These are phyloP conservation scores for Aspidiotus rigidus DNA, from an alignment of 2,888 invertebrate species.

Conservation along the genomic window DNA sequence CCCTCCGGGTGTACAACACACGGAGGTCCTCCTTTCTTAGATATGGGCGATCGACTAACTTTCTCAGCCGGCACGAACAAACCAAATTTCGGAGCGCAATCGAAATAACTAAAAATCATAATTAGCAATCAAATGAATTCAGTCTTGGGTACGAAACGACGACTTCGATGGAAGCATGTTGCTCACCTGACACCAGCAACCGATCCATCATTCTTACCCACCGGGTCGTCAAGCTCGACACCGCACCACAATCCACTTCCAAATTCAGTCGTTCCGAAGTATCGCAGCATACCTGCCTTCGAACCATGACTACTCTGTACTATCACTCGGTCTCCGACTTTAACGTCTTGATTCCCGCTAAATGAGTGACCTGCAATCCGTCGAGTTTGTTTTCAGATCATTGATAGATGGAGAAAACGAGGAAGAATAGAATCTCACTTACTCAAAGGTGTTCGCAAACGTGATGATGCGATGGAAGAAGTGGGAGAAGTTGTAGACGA, in stretches of 20 bases:
- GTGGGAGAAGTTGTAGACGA: neutral
- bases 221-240: conserved; percentile 83
- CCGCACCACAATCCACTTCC: conserved; percentile 93
- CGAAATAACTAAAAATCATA: conserved; percentile 73
- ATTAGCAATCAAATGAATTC: no score
- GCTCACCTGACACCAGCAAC: conserved; percentile 80
- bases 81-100: conserved; percentile 81
- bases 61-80: conserved; percentile 88
- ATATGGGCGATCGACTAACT: conserved; percentile 73
- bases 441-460: conserved; percentile 15
- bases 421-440: neutral
- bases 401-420: neutral
- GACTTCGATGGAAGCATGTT: no score
- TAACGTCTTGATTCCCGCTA: conserved; percentile 49
- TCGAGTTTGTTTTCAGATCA: no score
- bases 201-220: conserved; percentile 93
- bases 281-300: conserved; percentile 77
- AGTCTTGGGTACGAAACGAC: no score
- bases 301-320: conserved; percentile 70
- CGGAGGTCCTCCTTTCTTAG: conserved; percentile 56
- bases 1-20: conserved; percentile 50
- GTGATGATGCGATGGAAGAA: conserved; percentile 12
- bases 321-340: conserved; percentile 83
- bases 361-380: no score
- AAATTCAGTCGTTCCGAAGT: conserved; percentile 80